Evolutionary conservation across 1,140 invertebrate species (phyloP).

Genomic region (Drosophila micromelanica): DNA sequence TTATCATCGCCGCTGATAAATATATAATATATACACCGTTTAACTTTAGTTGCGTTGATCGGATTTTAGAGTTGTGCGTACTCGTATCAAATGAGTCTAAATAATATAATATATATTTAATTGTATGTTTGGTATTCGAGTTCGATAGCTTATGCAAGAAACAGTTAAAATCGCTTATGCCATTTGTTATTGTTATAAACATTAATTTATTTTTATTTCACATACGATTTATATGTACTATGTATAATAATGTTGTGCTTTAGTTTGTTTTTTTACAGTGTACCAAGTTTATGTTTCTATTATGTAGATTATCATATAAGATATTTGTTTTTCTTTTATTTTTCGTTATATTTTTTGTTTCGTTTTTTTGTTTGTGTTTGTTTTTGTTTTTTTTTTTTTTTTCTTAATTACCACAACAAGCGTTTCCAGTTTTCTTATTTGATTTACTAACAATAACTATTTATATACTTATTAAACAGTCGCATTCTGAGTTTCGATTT

Average conservation of each 20-base stretch:
- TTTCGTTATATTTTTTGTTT: constrained; percentile 18
- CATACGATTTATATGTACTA: constrained; percentile 51
- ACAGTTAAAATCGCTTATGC: constrained; percentile 77
- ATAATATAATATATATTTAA: constrained; percentile 18
- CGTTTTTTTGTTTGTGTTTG: constrained; percentile 21
- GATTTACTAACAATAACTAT: constrained; percentile 78
- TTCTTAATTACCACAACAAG: constrained; percentile 79
- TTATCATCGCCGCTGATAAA: constrained; percentile 40
- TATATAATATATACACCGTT: constrained; percentile 43
- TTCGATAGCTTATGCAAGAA: constrained; percentile 61
- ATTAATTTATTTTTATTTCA: constrained; percentile 71
- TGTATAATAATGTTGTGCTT: constrained; percentile 62
- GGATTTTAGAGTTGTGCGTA: constrained; percentile 24
- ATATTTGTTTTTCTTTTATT: constrained; percentile 47
- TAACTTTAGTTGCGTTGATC: neutral
- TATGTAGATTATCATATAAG: constrained; percentile 62
- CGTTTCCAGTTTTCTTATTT: constrained; percentile 82
- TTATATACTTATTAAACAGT: constrained; percentile 28
- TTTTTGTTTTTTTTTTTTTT: constrained; percentile 39
- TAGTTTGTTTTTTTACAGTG: constrained; percentile 69
- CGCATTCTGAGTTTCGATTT: neutral
- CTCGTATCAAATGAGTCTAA: constrained; percentile 29
- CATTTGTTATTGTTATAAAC: constrained; percentile 68
- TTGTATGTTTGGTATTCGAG: constrained; percentile 10
- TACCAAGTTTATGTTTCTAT: constrained; percentile 64